Conservation (phyloP, 2,888 invertebrate genomes). For the Hirtodrosophila confusa region DNA sequence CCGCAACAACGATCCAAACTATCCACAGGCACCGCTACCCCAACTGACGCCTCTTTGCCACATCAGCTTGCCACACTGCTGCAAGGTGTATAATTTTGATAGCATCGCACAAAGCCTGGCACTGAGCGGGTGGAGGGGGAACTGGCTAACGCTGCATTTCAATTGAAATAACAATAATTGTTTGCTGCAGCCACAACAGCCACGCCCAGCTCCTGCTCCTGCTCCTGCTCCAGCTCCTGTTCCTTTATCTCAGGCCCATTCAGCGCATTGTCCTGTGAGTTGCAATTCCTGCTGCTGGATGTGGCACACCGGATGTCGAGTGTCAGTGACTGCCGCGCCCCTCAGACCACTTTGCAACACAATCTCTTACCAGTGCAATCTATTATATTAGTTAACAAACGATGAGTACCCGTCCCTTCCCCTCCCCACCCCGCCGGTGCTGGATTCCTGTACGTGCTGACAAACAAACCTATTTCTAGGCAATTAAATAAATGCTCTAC, state of each 20-base stretch:
- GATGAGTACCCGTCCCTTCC: neutral
- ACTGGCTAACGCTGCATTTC: constrained; percentile 50
- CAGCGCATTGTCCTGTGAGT: constrained; percentile 41
- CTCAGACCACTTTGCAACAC: constrained; percentile 10
- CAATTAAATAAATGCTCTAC: neutral
- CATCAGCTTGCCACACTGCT: constrained; percentile 31
- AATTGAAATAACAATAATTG: constrained; percentile 74
- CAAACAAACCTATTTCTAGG: neutral
- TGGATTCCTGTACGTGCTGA: neutral
- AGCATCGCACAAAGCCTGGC: constrained; percentile 51
- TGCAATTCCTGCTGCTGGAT: constrained; percentile 40
- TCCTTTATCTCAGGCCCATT: neutral
- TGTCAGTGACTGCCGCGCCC: constrained; percentile 39
- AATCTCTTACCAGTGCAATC: constrained; percentile 13
- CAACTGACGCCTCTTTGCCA: neutral
- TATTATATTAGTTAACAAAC: constrained; percentile 3
- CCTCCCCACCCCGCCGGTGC: neutral
- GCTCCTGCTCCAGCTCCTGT: neutral
- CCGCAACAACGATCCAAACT: constrained; percentile 29
- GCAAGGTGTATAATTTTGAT: constrained; percentile 75
- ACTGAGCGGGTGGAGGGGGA: constrained; percentile 14
- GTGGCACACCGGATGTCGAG: constrained; percentile 48
- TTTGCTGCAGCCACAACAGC: constrained; percentile 47
- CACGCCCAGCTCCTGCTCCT: neutral
- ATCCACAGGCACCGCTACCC: neutral